Evolutionary conservation across 1,140 invertebrate species (phyloP).

Genomic region (Eriocheir sinensis): DNA sequence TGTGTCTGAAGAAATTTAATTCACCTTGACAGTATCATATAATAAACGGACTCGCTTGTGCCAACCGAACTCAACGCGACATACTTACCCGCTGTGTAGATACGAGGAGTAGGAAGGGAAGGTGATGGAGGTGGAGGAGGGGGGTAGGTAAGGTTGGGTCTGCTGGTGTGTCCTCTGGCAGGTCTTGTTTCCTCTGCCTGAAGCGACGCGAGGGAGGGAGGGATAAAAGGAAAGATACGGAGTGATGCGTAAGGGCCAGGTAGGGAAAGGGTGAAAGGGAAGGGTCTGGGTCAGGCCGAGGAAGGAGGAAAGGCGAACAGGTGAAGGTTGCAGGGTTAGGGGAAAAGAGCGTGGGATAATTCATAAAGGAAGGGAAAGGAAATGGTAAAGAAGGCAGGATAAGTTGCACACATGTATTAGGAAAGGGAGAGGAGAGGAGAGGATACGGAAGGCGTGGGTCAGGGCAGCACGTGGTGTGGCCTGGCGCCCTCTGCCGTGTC

Average conservation of each 20-base stretch:
- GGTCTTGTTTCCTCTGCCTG: neutral
- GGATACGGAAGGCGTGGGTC: too few relatives aligned
- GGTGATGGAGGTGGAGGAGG: neutral
- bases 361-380: neutral
- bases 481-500: too few relatives aligned
- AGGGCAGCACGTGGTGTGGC: neutral
- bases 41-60: conserved; percentile 15
- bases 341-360: neutral
- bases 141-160: neutral
- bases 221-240: conserved; percentile 34
- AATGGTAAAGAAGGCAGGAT: neutral
- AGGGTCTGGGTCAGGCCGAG: neutral
- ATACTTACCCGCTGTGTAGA: neutral
- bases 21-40: neutral
- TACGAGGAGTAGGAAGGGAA: neutral
- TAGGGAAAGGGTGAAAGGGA: neutral
- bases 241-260: conserved; percentile 21
- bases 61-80: neutral
- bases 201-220: neutral
- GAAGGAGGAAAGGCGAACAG: neutral
- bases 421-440: too few relatives aligned
- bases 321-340: neutral
- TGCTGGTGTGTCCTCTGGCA: neutral
- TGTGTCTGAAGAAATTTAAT: neutral
- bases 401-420: neutral